These are phyloP conservation scores for Plecturocebus donacophilus DNA, from an alignment of 2,113 vertebrate genomes.

Conservation along the genomic window DNA sequence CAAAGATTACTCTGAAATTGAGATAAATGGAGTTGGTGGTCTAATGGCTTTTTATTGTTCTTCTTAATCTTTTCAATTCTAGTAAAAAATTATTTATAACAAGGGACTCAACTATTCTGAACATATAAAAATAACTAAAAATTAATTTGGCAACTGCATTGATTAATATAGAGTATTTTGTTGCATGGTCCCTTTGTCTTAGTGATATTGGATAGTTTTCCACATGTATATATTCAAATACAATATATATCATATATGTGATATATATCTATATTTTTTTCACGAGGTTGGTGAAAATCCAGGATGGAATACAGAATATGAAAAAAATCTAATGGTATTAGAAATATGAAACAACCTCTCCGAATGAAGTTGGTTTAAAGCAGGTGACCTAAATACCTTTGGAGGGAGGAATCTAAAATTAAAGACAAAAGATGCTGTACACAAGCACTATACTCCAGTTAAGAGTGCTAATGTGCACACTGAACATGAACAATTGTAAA, in stretches of 20 bases:
- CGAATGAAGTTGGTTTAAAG: not conserved
- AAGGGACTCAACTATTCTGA: not conserved
- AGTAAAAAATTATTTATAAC: not conserved
- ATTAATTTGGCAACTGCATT: not conserved
- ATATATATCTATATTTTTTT: too few relatives aligned
- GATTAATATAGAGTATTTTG: not conserved
- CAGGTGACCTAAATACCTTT: not conserved
- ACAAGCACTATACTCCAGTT: not conserved
- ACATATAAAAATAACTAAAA: not conserved
- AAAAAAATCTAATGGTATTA: not conserved
- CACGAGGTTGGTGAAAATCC: not conserved
- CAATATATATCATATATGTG: too few relatives aligned
- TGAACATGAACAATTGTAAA: not conserved
- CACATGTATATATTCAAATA: too few relatives aligned
- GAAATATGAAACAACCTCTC: not conserved
- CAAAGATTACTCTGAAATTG: not conserved
- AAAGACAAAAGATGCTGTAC: not conserved
- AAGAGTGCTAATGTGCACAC: not conserved
- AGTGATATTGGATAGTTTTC: not conserved
- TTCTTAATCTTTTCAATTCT: slow-evolving; percentile 44
- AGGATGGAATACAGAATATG: not conserved
- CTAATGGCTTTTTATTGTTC: not conserved
- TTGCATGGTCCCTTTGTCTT: not conserved
- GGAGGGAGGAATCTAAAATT: not conserved
- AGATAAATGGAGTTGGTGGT: slow-evolving; percentile 22